phyloP scores from a whole-genome alignment of 2,797 vertebrate species.

The Ispidina picta region DNA sequence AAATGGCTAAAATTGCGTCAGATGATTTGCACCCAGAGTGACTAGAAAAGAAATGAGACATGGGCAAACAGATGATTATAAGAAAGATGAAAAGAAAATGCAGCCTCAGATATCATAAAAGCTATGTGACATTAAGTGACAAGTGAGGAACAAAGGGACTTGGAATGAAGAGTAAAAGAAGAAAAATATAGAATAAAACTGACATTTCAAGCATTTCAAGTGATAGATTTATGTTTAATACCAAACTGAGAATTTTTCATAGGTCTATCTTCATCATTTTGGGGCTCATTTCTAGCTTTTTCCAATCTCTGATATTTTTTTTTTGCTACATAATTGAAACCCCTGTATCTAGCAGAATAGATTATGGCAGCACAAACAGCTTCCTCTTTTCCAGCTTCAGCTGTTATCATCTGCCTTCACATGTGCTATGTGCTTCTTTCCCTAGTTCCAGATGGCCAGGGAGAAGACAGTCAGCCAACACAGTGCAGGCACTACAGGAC shows the following conservation, averaged over 20 bases:
- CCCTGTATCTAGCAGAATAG: not conserved
- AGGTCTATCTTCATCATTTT: not conserved
- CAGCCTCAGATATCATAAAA: not conserved
- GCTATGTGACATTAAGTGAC: not conserved
- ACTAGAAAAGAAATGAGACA: not conserved
- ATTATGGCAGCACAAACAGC: not conserved
- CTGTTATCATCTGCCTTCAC: slow-evolving; percentile 33
- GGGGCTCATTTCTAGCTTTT: not conserved
- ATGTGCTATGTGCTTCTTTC: not conserved
- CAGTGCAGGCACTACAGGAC: not conserved
- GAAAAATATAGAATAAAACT: not conserved
- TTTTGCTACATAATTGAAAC: slow-evolving; percentile 3
- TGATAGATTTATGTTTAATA: not conserved
- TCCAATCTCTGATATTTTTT: not conserved
- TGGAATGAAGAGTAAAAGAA: not conserved
- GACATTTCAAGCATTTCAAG: not conserved
- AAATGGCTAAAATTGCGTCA: slow-evolving; percentile 3
- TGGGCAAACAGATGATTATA: not conserved
- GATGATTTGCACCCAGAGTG: slow-evolving; percentile 21
- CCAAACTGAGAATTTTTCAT: not conserved
- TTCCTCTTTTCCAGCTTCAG: slow-evolving; percentile 29
- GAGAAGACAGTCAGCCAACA: not conserved
- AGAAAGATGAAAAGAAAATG: slow-evolving; percentile 18
- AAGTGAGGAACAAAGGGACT: slow-evolving; percentile 30
- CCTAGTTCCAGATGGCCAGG: not conserved